phyloP scores from a whole-genome alignment of 1,140 invertebrate species.

The Drosophila seguyi region DNA sequence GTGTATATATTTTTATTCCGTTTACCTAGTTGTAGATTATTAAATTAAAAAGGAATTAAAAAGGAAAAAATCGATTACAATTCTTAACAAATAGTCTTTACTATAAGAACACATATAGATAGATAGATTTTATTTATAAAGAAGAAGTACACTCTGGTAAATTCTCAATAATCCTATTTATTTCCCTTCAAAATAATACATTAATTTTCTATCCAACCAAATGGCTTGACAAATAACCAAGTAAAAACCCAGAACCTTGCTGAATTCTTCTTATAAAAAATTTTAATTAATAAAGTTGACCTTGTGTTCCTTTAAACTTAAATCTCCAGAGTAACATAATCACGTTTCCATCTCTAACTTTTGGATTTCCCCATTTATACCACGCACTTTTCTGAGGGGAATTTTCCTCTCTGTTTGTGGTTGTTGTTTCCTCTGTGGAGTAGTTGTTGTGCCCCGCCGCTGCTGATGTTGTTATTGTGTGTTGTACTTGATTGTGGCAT shows the following conservation, averaged over 20 bases:
- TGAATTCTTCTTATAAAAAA: too few relatives aligned
- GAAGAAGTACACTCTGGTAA: too few relatives aligned
- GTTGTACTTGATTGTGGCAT: constrained; percentile 80
- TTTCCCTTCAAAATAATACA: too few relatives aligned
- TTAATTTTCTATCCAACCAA: too few relatives aligned
- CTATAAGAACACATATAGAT: too few relatives aligned
- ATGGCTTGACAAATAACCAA: too few relatives aligned
- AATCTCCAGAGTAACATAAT: background rate
- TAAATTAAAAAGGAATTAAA: too few relatives aligned
- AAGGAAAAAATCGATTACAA: too few relatives aligned
- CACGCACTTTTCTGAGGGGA: constrained; percentile 41
- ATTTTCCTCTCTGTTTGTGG: constrained; percentile 58
- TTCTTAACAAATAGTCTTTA: too few relatives aligned
- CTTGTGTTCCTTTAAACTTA: background rate
- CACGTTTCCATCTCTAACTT: constrained; percentile 36
- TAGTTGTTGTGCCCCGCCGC: constrained; percentile 38
- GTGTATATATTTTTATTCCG: background rate
- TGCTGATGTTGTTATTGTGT: constrained; percentile 47
- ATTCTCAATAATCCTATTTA: too few relatives aligned
- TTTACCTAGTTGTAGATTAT: background rate
- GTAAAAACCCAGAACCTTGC: too few relatives aligned
- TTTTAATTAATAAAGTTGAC: background rate
- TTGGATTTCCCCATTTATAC: constrained; percentile 20
- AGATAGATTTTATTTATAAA: too few relatives aligned
- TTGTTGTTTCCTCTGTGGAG: constrained; percentile 41